Percentiles rank a stretch among this genome's conserved stretches.
Conservation (phyloP, 64 coral and sea anemone species). For the Orbicella faveolata region DNA sequence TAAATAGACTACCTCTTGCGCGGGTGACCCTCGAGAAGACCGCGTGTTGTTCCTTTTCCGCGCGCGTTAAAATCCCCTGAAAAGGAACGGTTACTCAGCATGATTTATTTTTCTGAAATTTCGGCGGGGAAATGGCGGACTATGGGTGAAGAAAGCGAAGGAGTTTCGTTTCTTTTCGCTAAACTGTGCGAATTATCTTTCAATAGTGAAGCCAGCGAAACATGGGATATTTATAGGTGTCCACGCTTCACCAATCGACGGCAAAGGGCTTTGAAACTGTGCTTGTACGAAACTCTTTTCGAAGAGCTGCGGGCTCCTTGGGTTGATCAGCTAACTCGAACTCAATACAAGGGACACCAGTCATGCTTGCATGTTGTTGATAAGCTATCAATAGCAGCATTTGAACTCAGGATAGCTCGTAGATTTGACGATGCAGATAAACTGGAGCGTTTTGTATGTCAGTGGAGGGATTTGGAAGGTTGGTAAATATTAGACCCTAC, state of each 20-base stretch:
- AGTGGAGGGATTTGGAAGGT: constrained; percentile 47
- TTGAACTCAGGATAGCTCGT: constrained; percentile 34
- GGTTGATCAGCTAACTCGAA: not conserved
- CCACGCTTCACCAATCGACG: constrained; percentile 27
- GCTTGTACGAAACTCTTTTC: constrained; percentile 60
- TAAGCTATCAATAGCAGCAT: constrained; percentile 35
- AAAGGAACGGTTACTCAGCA: not conserved
- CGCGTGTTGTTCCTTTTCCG: not conserved
- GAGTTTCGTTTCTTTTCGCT: constrained; percentile 38
- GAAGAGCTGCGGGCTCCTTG: constrained; percentile 53
- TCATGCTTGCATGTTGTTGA: not conserved
- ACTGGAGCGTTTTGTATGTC: constrained; percentile 34
- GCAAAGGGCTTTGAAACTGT: constrained; percentile 9
- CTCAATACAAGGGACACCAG: not conserved
- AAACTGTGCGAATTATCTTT: constrained; percentile 62
- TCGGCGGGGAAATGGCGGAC: constrained; percentile 15
- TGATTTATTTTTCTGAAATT: not conserved
- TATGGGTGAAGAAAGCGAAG: constrained; percentile 25
- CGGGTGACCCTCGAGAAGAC: not conserved
- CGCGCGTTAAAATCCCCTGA: not conserved
- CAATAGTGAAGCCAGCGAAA: constrained; percentile 13
- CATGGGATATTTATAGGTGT: constrained; percentile 39
- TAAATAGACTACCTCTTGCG: not conserved
- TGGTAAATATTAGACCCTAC: not conserved
- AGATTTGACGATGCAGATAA: constrained; percentile 51